Base-by-base conservation (phyloP, 2,113 vertebrate genomes). In the Turnix velox region DNA sequence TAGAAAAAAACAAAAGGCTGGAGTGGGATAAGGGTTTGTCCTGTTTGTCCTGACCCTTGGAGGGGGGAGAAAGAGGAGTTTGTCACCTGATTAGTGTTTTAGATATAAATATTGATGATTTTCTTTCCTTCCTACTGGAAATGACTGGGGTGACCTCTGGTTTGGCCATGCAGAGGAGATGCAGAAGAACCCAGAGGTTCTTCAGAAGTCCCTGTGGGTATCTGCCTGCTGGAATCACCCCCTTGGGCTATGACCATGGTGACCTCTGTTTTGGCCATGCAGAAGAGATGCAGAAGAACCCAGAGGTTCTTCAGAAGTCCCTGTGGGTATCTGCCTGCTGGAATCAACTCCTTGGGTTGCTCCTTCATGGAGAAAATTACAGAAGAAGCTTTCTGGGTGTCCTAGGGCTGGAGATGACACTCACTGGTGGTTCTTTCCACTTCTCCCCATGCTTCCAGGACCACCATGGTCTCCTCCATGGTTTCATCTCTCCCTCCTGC, bases 401-500 rank as follows among this genome's bases (percentile, higher is more conserved):
- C 57, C 48, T 7, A 45, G 62, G 7, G 7, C 3, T 7, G 59
- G 19, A n/a, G 4, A 42, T 6, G 51, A 59, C 3, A 0, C 25
- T 12, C 3, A 0, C 25, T 12, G 9, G 4, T 10, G 67, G 14
- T 15, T 31, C 52, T 9, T 33, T 6, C 13, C 35, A 18, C 9
- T 14, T 67, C 37, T 45, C 58, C 61, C 30, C 2, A 37, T 0
- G 18, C 5, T 62, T 35, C 52, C 27, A 14, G 30, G 11, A 43
- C 20, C 25, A 62, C 11, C 2, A n/a, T n/a, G 2, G 35, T 59
- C 30, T 49, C 6, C 5, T 4, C 31, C 15, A 1, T 0, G 3
- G 10, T 9, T 46, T 61, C 54, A 6, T 40, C 66, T 58, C 45
- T 8, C 23, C 20, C 13, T 1, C 6, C 45, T 1, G 5, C 66